phyloP scores from a whole-genome alignment of 2,888 invertebrate species.

The Trachelus troglodyta region DNA sequence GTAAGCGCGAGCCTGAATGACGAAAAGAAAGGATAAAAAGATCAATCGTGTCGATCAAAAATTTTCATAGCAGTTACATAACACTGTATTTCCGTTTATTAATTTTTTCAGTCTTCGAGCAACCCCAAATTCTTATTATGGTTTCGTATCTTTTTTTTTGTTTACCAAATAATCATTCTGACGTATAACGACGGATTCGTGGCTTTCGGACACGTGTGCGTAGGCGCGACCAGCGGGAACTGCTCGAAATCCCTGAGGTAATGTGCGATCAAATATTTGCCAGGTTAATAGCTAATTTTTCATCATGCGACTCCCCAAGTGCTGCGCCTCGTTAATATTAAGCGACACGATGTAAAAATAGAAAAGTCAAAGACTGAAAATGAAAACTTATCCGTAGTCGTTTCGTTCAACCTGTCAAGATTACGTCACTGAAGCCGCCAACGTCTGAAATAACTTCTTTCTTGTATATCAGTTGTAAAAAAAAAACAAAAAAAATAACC shows the following conservation, averaged over 20 bases:
- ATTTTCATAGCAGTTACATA: not conserved
- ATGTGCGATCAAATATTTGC: conserved; percentile 14
- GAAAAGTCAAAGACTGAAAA: not conserved
- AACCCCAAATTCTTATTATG: not conserved
- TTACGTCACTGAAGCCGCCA: no score
- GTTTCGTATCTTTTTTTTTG: not conserved
- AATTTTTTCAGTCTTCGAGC: not conserved
- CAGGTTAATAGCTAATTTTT: conserved; percentile 19
- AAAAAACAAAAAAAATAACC: no score
- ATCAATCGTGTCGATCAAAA: no score
- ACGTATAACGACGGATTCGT: not conserved
- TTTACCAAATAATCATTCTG: not conserved
- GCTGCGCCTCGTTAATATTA: no score
- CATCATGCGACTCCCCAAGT: not conserved
- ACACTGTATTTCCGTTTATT: not conserved
- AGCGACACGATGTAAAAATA: not conserved
- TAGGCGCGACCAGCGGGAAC: not conserved
- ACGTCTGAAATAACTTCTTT: not conserved
- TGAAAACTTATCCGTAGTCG: not conserved
- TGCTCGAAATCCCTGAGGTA: not conserved
- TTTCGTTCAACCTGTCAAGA: not conserved
- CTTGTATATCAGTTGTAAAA: not conserved
- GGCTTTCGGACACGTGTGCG: not conserved
- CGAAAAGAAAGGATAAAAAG: conserved; percentile 11
- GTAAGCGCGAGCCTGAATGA: not conserved